phyloP scores from a whole-genome alignment of 2,888 invertebrate genomes.

The Acrobasis repandana region DNA sequence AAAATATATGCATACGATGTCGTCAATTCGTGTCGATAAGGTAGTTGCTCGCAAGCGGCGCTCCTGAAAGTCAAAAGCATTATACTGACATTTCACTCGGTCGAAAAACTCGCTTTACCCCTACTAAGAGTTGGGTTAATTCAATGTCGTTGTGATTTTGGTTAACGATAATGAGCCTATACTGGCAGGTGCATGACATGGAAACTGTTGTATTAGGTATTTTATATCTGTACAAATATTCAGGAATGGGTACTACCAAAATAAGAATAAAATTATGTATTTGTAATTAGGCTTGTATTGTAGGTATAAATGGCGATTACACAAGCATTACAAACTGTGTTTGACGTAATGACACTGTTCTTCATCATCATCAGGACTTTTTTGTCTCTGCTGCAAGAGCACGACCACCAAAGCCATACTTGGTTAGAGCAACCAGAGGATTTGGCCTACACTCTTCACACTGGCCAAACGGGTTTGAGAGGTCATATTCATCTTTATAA shows the following conservation, averaged over 20 bases:
- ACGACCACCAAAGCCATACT: too few species aligned
- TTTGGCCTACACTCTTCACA: too few species aligned
- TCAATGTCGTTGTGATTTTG: constrained; percentile 11
- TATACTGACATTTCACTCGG: constrained; percentile 15
- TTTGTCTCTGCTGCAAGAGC: too few species aligned
- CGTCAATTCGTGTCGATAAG: too few species aligned
- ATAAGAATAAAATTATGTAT: background rate
- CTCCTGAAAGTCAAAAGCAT: constrained; percentile 8
- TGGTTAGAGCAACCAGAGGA: too few species aligned
- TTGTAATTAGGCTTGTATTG: background rate
- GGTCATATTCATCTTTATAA: too few species aligned
- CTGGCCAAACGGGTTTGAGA: too few species aligned
- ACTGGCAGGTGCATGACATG: constrained; percentile 10
- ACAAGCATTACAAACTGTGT: too few species aligned
- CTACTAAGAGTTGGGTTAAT: constrained; percentile 13
- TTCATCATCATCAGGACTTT: too few species aligned
- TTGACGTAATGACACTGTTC: too few species aligned
- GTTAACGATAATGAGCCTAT: constrained; percentile 11
- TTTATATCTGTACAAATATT: background rate
- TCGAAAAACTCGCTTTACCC: constrained; percentile 15
- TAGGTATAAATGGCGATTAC: too few species aligned
- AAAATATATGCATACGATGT: too few species aligned
- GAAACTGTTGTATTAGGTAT: constrained; percentile 1
- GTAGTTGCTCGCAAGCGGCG: constrained; percentile 29
- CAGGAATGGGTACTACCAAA: background rate